phyloP scores from a whole-genome alignment of 2,797 vertebrate genomes.

The Lycodopsis pacificus region DNA sequence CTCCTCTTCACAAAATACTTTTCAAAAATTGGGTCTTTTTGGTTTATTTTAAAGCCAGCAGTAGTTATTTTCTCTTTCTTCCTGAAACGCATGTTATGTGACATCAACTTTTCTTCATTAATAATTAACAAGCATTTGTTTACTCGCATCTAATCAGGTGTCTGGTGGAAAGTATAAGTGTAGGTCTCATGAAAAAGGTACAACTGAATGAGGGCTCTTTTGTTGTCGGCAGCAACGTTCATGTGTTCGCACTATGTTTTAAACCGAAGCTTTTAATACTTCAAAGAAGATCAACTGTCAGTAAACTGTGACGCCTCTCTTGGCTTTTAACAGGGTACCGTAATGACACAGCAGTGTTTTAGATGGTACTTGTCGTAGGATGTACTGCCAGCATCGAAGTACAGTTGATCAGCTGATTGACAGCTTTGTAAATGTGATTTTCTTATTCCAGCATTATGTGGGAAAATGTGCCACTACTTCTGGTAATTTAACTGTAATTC shows the following conservation, averaged over 20 bases:
- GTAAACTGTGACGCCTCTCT: conserved; percentile 61
- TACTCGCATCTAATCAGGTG: conserved; percentile 25
- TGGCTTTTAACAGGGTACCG: conserved; percentile 42
- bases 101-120: conserved; percentile 13
- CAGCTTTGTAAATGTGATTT: conserved; percentile 63
- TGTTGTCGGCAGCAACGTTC: conserved; percentile 32
- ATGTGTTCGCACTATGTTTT: conserved; percentile 24
- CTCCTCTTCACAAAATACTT: conserved; percentile 7
- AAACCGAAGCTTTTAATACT: conserved; percentile 39
- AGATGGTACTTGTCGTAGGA: conserved; percentile 61
- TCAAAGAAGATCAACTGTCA: conserved; percentile 40
- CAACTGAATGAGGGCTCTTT: conserved; percentile 13
- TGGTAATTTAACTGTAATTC: conserved; percentile 70
- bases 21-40: conserved; percentile 18
- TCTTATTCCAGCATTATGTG: conserved; percentile 52
- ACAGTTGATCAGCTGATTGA: conserved; percentile 47
- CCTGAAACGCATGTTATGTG: conserved; percentile 13
- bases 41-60: conserved; percentile 27
- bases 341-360: conserved; percentile 38
- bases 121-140: conserved; percentile 58
- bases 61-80: conserved; percentile 46
- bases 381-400: conserved; percentile 46
- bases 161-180: conserved; percentile 6
- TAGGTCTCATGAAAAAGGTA: conserved; percentile 21
- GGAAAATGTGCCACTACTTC: conserved; percentile 67